Evolutionary conservation across 2,888 invertebrate species (phyloP), one percentile per base, ranked within the genome.

Genomic region (Volucella zonaria): DNA sequence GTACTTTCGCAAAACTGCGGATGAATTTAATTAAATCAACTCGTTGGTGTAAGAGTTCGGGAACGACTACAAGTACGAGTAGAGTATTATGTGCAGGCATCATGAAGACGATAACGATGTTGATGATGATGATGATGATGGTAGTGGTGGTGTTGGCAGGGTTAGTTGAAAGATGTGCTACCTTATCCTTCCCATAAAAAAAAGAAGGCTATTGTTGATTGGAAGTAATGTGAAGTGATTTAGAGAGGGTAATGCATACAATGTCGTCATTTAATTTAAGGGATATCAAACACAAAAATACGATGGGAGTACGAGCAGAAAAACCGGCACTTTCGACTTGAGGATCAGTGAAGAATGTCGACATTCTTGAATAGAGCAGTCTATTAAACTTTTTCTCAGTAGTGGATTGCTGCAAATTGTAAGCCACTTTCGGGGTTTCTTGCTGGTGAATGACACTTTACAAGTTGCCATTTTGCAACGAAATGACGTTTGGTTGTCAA

Each of bases 11-110:
- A 70, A 74, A 74, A 82, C 52, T 79, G 74, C 59, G 59, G 59
- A 80, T 76, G 71, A 76, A 70, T 83, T 83, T 83, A 76, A 83
- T 83, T 83, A 76, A 83, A 83, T 80, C 75, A 83, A 83, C 76
- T 83, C 66, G 52, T 56, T 68, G 74, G 15, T 70, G 58, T 42
- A 10, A 12, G 12, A 10, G 15, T 59, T 11, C 15, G 58, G 9
- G 52, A 14, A 11, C 23, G 11, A 14, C 15, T 11, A 23, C 14
- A 11, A 14, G 40, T 15, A 14, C 14, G 58, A 42, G 40, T 31
- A 31, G 11, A 59, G 6, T 74, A 45, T 67, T 64, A 42, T 45
- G 31, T 52, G 40, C 47, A 51, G 58, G 31, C 51, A 40, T 47
- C 18, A 43, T 52, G 66, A 40, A 8, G 31, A 67, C 10, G 58